Conservation (phyloP, 2,113 vertebrate species). For the Nyctereutes procyonoides region DNA sequence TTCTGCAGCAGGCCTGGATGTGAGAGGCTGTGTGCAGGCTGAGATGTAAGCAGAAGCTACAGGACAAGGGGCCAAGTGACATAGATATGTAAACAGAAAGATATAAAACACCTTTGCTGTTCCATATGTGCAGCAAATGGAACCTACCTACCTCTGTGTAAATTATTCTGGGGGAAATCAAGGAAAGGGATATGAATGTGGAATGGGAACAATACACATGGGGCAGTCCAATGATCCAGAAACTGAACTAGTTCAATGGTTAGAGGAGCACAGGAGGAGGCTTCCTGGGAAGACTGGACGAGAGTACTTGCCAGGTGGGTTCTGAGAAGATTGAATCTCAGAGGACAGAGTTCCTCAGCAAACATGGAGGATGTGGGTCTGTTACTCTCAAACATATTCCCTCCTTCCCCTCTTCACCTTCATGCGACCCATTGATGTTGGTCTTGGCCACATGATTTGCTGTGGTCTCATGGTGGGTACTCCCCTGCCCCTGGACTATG, state of each 20-base stretch:
- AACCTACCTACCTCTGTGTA: neutral
- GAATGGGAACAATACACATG: neutral
- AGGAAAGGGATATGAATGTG: neutral
- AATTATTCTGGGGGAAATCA: neutral
- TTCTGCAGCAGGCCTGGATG: neutral
- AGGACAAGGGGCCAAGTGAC: neutral
- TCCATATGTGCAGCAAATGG: neutral
- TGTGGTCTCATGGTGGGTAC: neutral
- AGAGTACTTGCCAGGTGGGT: neutral
- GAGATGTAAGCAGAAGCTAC: neutral
- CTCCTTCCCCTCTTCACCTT: neutral
- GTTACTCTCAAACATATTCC: neutral
- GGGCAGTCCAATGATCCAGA: neutral
- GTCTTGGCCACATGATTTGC: neutral
- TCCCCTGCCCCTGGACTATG: neutral
- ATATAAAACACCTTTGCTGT: neutral
- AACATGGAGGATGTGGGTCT: neutral
- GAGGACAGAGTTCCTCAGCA: neutral
- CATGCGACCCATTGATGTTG: neutral
- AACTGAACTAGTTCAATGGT: neutral
- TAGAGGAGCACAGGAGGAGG: neutral
- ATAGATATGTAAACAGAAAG: neutral
- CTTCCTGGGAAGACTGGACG: neutral
- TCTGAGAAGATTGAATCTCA: slow-evolving; percentile 1
- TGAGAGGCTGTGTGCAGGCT: neutral